These are phyloP conservation scores for Rhyacichthys aspro DNA, from an alignment of 2,797 vertebrate genomes.

Conservation along the genomic window DNA sequence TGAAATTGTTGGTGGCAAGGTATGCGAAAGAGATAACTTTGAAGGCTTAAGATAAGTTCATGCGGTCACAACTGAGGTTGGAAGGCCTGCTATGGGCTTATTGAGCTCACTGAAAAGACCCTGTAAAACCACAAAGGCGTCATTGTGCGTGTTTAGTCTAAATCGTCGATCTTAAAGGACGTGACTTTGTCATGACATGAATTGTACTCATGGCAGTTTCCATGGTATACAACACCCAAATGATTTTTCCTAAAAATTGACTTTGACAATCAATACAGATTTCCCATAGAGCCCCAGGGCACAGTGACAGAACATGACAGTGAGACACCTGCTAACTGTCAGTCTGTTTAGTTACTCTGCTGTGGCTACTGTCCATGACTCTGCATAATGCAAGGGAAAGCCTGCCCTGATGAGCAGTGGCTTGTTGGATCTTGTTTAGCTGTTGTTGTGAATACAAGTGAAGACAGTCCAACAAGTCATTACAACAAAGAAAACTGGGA, in stretches of 20 bases:
- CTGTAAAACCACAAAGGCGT: neutral
- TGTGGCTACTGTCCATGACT: slow-evolving; percentile 5
- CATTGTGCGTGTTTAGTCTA: neutral
- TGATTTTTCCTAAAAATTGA: slow-evolving; percentile 44
- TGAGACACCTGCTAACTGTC: slow-evolving; percentile 40
- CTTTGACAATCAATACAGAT: slow-evolving; percentile 58
- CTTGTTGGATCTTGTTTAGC: slow-evolving; percentile 14
- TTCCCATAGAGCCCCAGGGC: slow-evolving; percentile 30
- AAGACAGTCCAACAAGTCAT: neutral
- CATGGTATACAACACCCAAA: slow-evolving; percentile 35
- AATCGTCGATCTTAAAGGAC: slow-evolving; percentile 19
- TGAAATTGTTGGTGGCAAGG: slow-evolving; percentile 10
- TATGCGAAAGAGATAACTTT: slow-evolving; percentile 31
- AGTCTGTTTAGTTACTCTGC: slow-evolving; percentile 29
- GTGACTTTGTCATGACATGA: neutral
- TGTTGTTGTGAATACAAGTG: slow-evolving; percentile 29
- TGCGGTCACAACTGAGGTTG: neutral
- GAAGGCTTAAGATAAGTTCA: slow-evolving; percentile 12
- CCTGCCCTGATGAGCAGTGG: slow-evolving; percentile 23
- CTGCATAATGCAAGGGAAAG: slow-evolving; percentile 1
- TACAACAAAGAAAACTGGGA: neutral
- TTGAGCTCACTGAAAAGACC: neutral
- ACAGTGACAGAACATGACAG: slow-evolving; percentile 23
- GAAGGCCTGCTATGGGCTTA: slow-evolving; percentile 4
- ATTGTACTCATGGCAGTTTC: slow-evolving; percentile 11